These are phyloP conservation scores for Drosophila willistoni DNA, from an alignment of 1,140 invertebrate species.

Conservation along the genomic window DNA sequence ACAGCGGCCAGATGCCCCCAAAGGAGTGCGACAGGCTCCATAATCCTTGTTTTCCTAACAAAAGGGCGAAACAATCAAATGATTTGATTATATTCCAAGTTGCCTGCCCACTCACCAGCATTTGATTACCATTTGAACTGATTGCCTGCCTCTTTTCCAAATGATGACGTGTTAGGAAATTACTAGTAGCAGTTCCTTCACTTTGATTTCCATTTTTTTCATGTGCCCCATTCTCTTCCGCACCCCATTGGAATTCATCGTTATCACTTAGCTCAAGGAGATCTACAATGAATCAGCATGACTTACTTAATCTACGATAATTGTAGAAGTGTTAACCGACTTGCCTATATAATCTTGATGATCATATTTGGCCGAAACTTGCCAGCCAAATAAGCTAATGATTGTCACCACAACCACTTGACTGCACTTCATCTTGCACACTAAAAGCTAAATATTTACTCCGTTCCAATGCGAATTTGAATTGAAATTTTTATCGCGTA, in stretches of 20 bases:
- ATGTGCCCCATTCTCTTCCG: slow-evolving; percentile 50
- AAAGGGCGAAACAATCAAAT: background rate
- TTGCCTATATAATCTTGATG: slow-evolving; percentile 48
- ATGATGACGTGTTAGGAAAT: slow-evolving; percentile 64
- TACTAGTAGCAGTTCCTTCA: slow-evolving; percentile 15
- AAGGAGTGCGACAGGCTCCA: slow-evolving; percentile 86
- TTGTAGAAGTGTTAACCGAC: background rate
- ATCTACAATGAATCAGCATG: slow-evolving; percentile 42
- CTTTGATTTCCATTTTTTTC: slow-evolving; percentile 26
- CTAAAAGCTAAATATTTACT: slow-evolving; percentile 14
- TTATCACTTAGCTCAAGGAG: slow-evolving; percentile 72
- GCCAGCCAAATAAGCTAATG: slow-evolving; percentile 7
- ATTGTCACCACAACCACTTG: slow-evolving; percentile 25
- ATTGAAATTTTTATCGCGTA: slow-evolving; percentile 51
- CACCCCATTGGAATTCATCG: slow-evolving; percentile 76
- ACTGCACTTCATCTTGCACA: slow-evolving; percentile 41
- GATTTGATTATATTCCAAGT: background rate
- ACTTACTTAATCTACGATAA: background rate
- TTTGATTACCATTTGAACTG: slow-evolving; percentile 23
- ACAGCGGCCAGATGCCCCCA: slow-evolving; percentile 86
- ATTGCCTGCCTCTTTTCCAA: slow-evolving; percentile 63
- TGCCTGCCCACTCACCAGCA: slow-evolving; percentile 46
- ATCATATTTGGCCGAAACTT: slow-evolving; percentile 37
- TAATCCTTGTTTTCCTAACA: slow-evolving; percentile 83
- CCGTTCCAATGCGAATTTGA: slow-evolving; percentile 26